Evolutionary conservation across 1,140 invertebrate species (phyloP), one percentile per base, ranked within the genome.

Genomic region (Drosophila seguyi): DNA sequence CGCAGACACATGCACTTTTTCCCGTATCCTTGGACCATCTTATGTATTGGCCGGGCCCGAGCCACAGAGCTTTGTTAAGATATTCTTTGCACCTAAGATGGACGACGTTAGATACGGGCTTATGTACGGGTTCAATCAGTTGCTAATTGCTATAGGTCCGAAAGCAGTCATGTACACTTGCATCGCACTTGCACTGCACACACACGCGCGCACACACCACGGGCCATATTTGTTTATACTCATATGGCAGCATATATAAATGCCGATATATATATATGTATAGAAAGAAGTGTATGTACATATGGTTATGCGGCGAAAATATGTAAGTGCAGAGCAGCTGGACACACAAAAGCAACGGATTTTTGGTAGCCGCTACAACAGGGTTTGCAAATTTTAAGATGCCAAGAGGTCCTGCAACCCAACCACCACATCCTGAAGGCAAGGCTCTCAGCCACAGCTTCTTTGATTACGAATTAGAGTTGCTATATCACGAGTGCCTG

Each of bases 1-100:
- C 81, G 84, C 85, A 88, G 84, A 85, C 85, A 88, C 77, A 88
- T 88, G 81, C 85, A 90, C 76, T 88, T 88, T 88, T 88, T 88
- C 85, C 87, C 74, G 83, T 88, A 83, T 87, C 75, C 83, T 79
- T 81, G 75, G 65, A 62, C 48, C 52, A 58, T 84, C 84, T 88
- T 87, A 87, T 87, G 80, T 87, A 88, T 69, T 90, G 48, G 85
- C 52, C 34, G 5, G 50, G 50, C 50, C 31, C 31, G 50, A 55
- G 52, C 52, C 25, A 52, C 67, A 53, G 67, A 90, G 84, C 84
- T 88, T 88, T 84, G 85, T 90, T 87, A 87, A 87, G 84, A 87
- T 88, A 87, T 88, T 87, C 84, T 80, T 87, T 87, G 84, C 72
- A 67, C 75, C 80, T 77, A 87, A 88, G 84, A 88, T 79, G 85